Base-by-base conservation (phyloP, 2,113 vertebrate species). In the Myanophis thanlyinensis region DNA sequence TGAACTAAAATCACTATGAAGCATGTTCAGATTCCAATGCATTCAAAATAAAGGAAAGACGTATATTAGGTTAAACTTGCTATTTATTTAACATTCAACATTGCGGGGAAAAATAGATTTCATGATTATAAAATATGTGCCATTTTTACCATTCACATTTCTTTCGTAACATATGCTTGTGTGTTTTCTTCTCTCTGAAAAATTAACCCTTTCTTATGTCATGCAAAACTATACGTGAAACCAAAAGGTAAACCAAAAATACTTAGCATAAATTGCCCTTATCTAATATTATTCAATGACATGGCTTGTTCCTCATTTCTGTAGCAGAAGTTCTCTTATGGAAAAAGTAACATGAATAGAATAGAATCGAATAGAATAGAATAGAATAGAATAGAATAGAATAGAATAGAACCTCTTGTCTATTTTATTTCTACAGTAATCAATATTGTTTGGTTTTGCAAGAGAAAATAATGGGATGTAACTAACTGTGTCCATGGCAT, bases 51-150 rank as follows among this genome's bases (percentile, higher is more conserved):
- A n/a, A 94, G 88, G 49, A 96, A 93, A 92, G 9, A 53, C n/a
- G n/a, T 91, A 93, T 94, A 95, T 12, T 62, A 12, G 6, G 46
- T 93, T 73, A 94, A 91, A 94, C 88, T 44, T 20, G 0, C 30
- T 62, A 89, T 44, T 30, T 91, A 91, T 47, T 7, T 86, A 59
- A 5, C 23, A 87, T n/a, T 49, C 12, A 40, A n/a, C n/a, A n/a
- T 35, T 1, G 12, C 25, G 46, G 6, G 20, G 46, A 9, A 47
- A 13, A 47, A 52, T 59, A 46, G 47, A 84, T 27, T 44, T 90
- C n/a, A 90, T 27, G 35, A 53, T 1, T 11, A 20, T 4, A 48
- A 44, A 47, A 51, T 5, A 62, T 1, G 1, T 12, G 10, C 54
- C 40, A 18, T 40, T 49, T 91, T 91, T 87, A 9, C 44, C 67